Percentiles rank a stretch among this genome's conserved stretches.
Conservation (phyloP, 2,888 invertebrate genomes). For the Dyspetes luteomarginatus region DNA sequence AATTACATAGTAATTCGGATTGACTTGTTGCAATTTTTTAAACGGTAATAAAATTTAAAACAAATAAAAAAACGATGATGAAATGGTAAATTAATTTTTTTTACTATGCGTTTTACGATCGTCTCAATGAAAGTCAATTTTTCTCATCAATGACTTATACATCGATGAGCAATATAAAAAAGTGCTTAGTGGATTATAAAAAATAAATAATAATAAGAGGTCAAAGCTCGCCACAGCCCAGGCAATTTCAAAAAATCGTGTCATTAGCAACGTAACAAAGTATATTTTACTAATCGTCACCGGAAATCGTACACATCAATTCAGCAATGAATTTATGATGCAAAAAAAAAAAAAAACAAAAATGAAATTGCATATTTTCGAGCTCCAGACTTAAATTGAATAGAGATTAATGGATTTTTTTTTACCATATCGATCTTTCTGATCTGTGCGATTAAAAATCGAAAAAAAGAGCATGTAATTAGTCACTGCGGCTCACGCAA, state of each 20-base stretch:
- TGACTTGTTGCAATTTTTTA: too few species aligned
- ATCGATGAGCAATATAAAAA: too few species aligned
- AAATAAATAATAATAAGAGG: background rate
- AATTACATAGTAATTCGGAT: too few species aligned
- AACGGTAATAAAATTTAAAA: too few species aligned
- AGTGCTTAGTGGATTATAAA: background rate
- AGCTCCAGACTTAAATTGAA: slow-evolving; percentile 5
- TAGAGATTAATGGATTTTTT: slow-evolving; percentile 29
- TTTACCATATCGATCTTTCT: slow-evolving; percentile 10
- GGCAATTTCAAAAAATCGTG: background rate
- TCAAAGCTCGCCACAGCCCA: background rate
- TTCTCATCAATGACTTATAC: too few species aligned
- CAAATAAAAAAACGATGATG: too few species aligned
- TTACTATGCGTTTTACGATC: too few species aligned
- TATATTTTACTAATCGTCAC: background rate
- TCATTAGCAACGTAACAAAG: background rate
- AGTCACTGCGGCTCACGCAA: slow-evolving; percentile 20
- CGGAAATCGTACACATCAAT: background rate
- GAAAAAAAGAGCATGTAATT: slow-evolving; percentile 30
- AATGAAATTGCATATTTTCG: background rate
- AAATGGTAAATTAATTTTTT: too few species aligned
- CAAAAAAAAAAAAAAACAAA: background rate
- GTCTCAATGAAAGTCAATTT: too few species aligned
- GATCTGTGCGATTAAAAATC: background rate
- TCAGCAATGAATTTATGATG: background rate